Base-by-base conservation (phyloP, 2,113 vertebrate species). In the Acrocephalus arundinaceus region DNA sequence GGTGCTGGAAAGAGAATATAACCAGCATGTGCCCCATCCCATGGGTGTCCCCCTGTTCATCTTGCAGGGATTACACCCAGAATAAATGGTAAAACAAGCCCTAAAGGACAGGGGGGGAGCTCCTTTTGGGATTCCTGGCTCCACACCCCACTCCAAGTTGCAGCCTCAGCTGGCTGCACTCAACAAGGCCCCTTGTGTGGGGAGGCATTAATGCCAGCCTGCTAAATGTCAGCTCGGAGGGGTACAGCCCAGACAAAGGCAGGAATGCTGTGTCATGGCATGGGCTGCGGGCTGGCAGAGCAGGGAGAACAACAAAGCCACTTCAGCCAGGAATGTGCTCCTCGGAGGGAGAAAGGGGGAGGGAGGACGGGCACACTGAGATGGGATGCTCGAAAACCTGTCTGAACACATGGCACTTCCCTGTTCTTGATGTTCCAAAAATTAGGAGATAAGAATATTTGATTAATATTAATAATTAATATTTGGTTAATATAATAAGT, bases 201-300 rank as follows among this genome's bases (percentile, higher is more conserved):
- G 28, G 37, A 73, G 73, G 49, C 57, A n/a, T 91, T 28, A 33
- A 57, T 75, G 77, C 41, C 41, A 1, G 23, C 7, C 35, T 11
- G 67, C 28, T 67, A 88, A 96, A 96, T 91, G 95, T 81, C 96
- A 97, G 87, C 89, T 28, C 20, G 3, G 7, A 39, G 49, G 6
- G 5, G 8, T 8, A 61, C 80, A 46, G 94, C 45, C 94, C 37
- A 57, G 52, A 83, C 49, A 91, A 62, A 85, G 0, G 46, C 30
- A 84, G 85, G 85, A 96, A 86, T 84, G 92, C 94, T 92, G 78
- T 84, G 90, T 84, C 93, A 88, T 33, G 79, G 93, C 92, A 95
- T 6, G 39, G 93, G 82, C 74, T 87, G 58, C 19, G 16, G 25
- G 48, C 87, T 73, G 91, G 37, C 91, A 74, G 55, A 9, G 37